Base-by-base conservation (phyloP, 2,888 invertebrate genomes). In the Apodemia duryi region DNA sequence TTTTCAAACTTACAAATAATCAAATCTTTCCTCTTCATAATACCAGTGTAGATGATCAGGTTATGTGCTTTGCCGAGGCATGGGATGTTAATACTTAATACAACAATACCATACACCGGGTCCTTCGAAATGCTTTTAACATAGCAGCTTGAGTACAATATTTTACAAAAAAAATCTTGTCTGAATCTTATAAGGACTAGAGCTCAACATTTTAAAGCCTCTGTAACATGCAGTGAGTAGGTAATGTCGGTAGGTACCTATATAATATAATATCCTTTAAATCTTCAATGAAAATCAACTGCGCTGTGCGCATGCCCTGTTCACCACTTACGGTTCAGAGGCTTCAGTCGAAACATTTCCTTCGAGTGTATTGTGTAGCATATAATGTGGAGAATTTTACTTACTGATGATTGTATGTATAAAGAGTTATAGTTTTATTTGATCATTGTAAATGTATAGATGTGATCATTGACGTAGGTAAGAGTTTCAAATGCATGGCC, bases 281-380 rank as follows among this genome's bases (percentile, higher is more conserved):
- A 43, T 11, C 38, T 38, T 49, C 35, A 67, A 70, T 68, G 67
- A 68, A 66, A 60, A 51, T 52, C 28, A 29, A 51, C 43, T 57
- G 43, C 35, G 43, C 63, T 54, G 54, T 69, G 71, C 71, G 71
- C 71, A 71, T 71, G 71, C 65, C 64, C 63, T 54, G 60, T 63
- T 35, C 66, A 57, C 52, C 43, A 66, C 65, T 62, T 67, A 68
- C 67, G 63, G 51, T 66, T 66, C 51, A 46, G 54, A 63, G 70
- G 69, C 63, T 70, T 69, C 67, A 69, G 67, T 66, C 65, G 66
- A 66, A 66, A 67, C 63, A 63, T 66, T 68, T 63, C 63, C 43
- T 63, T 61, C 64, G n/a, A 51, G 64, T 61, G 32, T 32, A 32
- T 32, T 32, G 51, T 35, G 21, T 52, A 3, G 28, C 52, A 9